Conservation (phyloP, 2,113 vertebrate genomes). For the Bothrops jararaca region DNA sequence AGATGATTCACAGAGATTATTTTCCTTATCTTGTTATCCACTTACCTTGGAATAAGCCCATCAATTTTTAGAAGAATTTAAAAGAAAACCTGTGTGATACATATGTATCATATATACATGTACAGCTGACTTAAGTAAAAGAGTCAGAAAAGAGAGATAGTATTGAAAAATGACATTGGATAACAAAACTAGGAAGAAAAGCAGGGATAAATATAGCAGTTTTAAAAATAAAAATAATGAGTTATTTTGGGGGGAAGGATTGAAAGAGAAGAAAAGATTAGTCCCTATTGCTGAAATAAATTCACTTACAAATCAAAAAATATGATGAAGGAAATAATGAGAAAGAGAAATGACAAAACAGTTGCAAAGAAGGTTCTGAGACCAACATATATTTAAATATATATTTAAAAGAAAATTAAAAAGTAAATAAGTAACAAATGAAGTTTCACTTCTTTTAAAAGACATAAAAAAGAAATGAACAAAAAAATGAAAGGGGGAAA, state of each 20-base stretch:
- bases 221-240: neutral
- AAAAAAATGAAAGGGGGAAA: neutral
- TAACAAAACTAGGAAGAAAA: neutral
- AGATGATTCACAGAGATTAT: neutral
- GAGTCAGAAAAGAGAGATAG: neutral
- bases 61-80: neutral
- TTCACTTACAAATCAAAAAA: neutral
- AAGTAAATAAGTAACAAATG: neutral
- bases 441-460: neutral
- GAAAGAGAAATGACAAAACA: neutral
- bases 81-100: neutral
- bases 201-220: constrained; percentile 2
- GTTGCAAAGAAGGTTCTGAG: neutral
- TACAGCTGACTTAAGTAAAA: neutral
- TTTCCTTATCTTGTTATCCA: neutral
- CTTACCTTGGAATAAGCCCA: constrained; percentile 13
- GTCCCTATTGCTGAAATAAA: neutral
- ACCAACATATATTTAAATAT: neutral
- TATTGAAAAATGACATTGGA: neutral
- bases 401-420: neutral
- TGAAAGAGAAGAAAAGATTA: neutral
- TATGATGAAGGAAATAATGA: neutral
- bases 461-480: neutral
- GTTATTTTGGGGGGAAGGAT: neutral
- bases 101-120: neutral